Evolutionary conservation across 1,140 invertebrate genomes (phyloP), one percentile per base, ranked within the genome.

Genomic region (Plectrocnemia conspersa): DNA sequence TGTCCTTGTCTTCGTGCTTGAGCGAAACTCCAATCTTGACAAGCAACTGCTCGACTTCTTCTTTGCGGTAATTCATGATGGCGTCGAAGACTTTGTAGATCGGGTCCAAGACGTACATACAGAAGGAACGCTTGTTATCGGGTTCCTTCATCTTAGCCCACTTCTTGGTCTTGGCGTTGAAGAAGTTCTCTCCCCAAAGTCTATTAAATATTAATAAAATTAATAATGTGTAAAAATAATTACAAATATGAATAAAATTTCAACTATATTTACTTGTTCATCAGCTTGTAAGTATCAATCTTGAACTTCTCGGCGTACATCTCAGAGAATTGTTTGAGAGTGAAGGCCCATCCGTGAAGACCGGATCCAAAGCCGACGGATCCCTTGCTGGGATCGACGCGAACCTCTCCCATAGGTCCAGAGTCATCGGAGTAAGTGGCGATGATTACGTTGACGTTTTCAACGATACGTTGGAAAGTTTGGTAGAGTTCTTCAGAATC

Each of bases 401-500:
- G 84, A 55, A 98, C 92, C 80, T 97, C 89, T 72, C 72, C 97
- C 97, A 99, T 99, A 32, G 97, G 97, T 59, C 96, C 96, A 67
- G 85, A 81, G 65, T 98, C 95, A 63, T 97, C 93, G 63, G 86
- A 88, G 75, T 99, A 99, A n/a, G 97, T 99, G 59, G 95, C 93
- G 74, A 99, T 98, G 70, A 99, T 99, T 56, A 99, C 97, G 79
- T 99, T 99, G 24, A 99, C 93, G 70, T 97, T 98, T 79, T 99
- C 97, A 64, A 99, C 94, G 75, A 98, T 98, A 81, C 96, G 89
- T 77, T 97, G 93, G 85, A 99, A 99, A 68, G 94, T 98, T 78
- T 99, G 97, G 76, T 96, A 99, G 15, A 99, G 78, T 73, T 97
- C 93, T 79, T 99, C 97, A 62, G 89, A 83, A 42, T 93, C 93